Base-by-base conservation (phyloP, 2,888 invertebrate genomes). In the Caenorhabditis japonica region DNA sequence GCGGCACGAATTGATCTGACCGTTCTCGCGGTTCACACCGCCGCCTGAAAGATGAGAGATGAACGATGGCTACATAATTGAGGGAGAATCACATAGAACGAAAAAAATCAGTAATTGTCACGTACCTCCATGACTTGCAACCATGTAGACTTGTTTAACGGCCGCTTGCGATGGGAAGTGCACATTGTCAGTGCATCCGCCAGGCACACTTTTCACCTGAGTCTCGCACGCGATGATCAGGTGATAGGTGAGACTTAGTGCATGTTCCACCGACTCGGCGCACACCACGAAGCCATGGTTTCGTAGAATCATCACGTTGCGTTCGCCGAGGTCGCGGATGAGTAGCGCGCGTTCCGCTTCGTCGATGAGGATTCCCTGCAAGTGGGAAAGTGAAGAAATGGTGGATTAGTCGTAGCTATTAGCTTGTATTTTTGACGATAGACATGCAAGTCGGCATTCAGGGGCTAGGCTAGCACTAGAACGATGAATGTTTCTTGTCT, bases 171-270 rank as follows among this genome's bases (percentile, higher is more conserved):
- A 43, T 3, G 76, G 79, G 15, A 75, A 52, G 23, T 53, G 51
- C 25, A 76, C 49, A 27, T 66, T 59, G 46, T 61, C 58, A 53
- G 62, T 43, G 23, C 68, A 66, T 17, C 73, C 74, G 56, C 59
- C 53, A 33, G 76, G 64, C 44, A 72, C 38, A 15, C 64, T 39
- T 64, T 41, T 47, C n/a, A 74, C 92, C 91, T 99, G 97, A 60
- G 93, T 92, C 89, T 94, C 94, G 88, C 94, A 94, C n/a, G 94
- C 94, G 61, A 92, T 90, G 77, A 94, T 92, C 84, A 92, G 92
- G 88, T 94, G 93, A 86, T 92, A 92, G 77, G 93, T 92, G 87
- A 93, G 92, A 89, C 91, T 92, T 88, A 95, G 96, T 19, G 97
- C 96, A 90, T 99, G 97, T 90, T 97, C 97, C 53, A 97, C 92